phyloP scores from a whole-genome alignment of 1,140 invertebrate species.

The Anoplolepis gracilipes region DNA sequence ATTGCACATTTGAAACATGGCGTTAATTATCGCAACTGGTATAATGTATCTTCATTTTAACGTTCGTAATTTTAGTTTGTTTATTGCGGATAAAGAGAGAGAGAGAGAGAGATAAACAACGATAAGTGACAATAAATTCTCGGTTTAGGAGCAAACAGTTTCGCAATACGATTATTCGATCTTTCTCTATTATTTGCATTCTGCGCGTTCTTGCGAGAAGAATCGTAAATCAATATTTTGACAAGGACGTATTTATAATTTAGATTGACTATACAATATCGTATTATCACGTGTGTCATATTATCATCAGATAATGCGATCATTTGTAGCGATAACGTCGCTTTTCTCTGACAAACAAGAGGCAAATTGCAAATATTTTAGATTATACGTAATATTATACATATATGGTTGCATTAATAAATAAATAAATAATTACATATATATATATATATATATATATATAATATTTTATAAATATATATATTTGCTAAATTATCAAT shows the following conservation, averaged over 20 bases:
- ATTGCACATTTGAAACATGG: constrained; percentile 3
- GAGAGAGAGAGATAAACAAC: background rate
- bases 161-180: constrained; percentile 21
- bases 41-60: constrained; percentile 16
- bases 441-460: too few species aligned
- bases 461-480: too few species aligned
- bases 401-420: too few species aligned
- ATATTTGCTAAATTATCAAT: too few species aligned
- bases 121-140: constrained; percentile 34
- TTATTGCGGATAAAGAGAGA: constrained; percentile 6
- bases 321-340: background rate
- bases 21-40: constrained; percentile 10
- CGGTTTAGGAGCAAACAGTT: constrained; percentile 38
- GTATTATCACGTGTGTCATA: background rate
- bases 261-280: background rate
- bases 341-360: background rate
- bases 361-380: too few species aligned
- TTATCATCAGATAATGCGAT: background rate
- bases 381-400: too few species aligned
- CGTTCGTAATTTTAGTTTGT: constrained; percentile 9
- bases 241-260: constrained; percentile 8
- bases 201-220: background rate
- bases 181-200: background rate
- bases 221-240: constrained; percentile 24
- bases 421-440: too few species aligned